phyloP scores from a whole-genome alignment of 2,797 vertebrate genomes.

The Varecia variegata region DNA sequence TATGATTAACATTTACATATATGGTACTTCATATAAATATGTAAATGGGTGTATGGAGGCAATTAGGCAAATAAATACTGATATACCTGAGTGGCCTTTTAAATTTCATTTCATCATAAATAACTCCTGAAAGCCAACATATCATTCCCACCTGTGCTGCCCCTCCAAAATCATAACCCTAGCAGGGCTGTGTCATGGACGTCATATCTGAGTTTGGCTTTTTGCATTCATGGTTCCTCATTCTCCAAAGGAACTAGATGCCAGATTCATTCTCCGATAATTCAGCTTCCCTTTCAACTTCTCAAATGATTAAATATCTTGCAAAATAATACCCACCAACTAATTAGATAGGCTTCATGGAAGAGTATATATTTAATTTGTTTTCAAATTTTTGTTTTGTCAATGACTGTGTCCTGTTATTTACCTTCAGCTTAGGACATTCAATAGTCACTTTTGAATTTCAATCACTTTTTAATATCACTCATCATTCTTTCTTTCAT shows the following conservation, averaged over 20 bases:
- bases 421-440: neutral
- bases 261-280: neutral
- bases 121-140: neutral
- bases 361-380: neutral
- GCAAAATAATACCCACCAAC: neutral
- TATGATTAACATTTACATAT: neutral
- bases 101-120: neutral
- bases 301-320: neutral
- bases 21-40: neutral
- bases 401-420: neutral
- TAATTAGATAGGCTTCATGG: neutral
- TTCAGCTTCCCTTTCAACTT: neutral
- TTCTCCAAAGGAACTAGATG: neutral
- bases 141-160: neutral
- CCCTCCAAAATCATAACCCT: neutral
- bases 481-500: neutral
- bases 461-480: neutral
- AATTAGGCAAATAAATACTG: neutral
- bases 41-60: neutral
- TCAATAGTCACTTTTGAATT: neutral
- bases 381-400: slow-evolving; percentile 26
- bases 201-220: neutral
- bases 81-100: neutral
- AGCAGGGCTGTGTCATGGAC: neutral
- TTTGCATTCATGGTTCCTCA: neutral